Evolutionary conservation across 2,113 vertebrate genomes (phyloP), one percentile per base, ranked within the genome.

Genomic region (Crotalus horridus): DNA sequence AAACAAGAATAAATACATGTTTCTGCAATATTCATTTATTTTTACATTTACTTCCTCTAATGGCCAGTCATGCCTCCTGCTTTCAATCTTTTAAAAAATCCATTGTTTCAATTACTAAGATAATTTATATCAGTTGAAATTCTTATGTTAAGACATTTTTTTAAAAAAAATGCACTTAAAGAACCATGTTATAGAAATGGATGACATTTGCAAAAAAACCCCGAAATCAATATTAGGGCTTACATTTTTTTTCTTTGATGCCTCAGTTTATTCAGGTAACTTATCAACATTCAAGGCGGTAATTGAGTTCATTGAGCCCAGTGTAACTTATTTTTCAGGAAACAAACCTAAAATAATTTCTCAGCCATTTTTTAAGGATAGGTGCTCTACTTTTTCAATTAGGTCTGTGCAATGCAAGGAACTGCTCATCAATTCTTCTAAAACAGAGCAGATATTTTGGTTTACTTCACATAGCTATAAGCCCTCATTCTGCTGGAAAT

Each of bases 31-130:
- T 94, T 93, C 92, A 87, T 0, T 51, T 93, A 95, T 93, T 89
- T 81, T 86, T 85, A 86, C 88, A 91, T 92, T 96, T 89, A 61
- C 2, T 81, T 89, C 54, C 90, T 88, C 93, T 90, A 96, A 94
- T 93, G 91, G 54, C 17, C 6, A 39, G 17, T 26, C 89, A 26
- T 92, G 85, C 94, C 92, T 88, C 85, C 92, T 94, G 48, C 43
- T 94, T 54, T 92, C 55, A 87, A 89, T 90, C 12, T n/a, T 13
- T 13, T 23, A 93, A 95, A 89, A 20, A 54, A 93, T 94, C 93
- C 85, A 93, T 96, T 95, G 92, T 92, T 69, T 17, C 88, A 1
- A 93, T 53, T n/a, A 58, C 21, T 74, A 94, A 58, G 9, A 59
- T 95, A 93, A 89, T 95, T 95, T 56, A 88, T 55, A 43, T 39